Evolutionary conservation across 1,140 invertebrate species (phyloP).

Genomic region (Apolygus lucorum): DNA sequence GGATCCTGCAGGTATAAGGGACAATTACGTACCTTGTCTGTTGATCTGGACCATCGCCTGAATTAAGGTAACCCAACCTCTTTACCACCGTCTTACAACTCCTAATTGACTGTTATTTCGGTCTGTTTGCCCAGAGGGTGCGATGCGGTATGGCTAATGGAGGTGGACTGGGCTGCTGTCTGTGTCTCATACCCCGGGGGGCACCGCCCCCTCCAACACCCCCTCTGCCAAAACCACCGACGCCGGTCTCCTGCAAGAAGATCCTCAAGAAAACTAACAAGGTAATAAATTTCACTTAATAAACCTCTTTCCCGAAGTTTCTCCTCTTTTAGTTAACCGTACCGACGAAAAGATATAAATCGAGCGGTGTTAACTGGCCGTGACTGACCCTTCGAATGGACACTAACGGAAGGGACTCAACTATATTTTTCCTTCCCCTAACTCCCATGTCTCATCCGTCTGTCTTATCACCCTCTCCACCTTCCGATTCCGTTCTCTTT

Average conservation of each 20-base stretch:
- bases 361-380: constrained; percentile 1
- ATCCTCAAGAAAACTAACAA: constrained; percentile 30
- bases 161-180: constrained; percentile 20
- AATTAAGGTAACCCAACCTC: constrained; percentile 9
- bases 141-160: constrained; percentile 11
- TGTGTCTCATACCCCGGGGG: constrained; percentile 16
- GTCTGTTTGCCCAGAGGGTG: constrained; percentile 16
- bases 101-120: background rate
- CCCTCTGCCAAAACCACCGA: constrained; percentile 25
- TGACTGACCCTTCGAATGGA: constrained; percentile 10
- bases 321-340: constrained; percentile 1
- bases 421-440: too few species aligned
- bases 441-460: background rate
- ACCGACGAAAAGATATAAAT: background rate
- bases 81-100: background rate
- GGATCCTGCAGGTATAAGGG: too few species aligned
- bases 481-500: background rate
- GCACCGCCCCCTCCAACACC: constrained; percentile 6
- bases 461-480: background rate
- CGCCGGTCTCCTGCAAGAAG: constrained; percentile 28
- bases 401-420: background rate
- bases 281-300: constrained; percentile 20
- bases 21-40: too few species aligned
- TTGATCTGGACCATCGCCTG: background rate
- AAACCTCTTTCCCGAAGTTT: background rate